Conservation (phyloP, 2,797 vertebrate genomes). For the Anisognathus igniventris region DNA sequence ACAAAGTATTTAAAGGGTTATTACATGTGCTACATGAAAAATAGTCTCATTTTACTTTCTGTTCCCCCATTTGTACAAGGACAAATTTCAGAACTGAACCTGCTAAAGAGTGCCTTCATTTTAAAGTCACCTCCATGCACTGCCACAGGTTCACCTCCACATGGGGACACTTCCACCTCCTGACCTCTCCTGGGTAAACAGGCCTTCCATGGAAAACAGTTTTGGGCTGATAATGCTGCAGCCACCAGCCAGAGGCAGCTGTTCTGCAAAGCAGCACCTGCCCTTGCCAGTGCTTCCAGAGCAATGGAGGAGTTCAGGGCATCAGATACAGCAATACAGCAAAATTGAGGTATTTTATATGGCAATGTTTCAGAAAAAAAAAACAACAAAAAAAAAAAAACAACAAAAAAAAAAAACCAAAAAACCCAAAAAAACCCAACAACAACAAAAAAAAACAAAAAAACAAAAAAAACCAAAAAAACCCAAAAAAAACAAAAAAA, state of each 20-base stretch:
- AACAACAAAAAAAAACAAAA: too few relatives aligned
- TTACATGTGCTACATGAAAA: background rate
- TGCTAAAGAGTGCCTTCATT: background rate
- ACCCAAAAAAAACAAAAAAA: too few relatives aligned
- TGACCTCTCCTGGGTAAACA: background rate
- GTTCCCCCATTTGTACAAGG: background rate
- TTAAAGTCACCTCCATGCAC: background rate
- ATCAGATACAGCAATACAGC: fast-evolving
- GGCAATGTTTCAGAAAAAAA: background rate
- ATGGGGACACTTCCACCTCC: background rate
- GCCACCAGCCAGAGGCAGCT: background rate
- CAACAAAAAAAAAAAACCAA: too few relatives aligned
- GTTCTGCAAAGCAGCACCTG: background rate
- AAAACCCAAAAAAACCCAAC: too few relatives aligned
- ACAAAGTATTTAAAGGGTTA: background rate
- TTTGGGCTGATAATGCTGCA: background rate
- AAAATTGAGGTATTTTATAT: fast-evolving
- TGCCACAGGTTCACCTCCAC: fast-evolving
- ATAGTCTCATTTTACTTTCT: background rate
- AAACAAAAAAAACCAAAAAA: too few relatives aligned
- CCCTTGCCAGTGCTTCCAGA: background rate
- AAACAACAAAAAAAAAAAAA: too few relatives aligned
- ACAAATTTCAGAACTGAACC: fast-evolving
- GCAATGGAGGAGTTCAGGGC: background rate
- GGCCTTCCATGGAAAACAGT: background rate